Base-by-base conservation (phyloP, 2,888 invertebrate species). In the Meiosimyza decipiens region DNA sequence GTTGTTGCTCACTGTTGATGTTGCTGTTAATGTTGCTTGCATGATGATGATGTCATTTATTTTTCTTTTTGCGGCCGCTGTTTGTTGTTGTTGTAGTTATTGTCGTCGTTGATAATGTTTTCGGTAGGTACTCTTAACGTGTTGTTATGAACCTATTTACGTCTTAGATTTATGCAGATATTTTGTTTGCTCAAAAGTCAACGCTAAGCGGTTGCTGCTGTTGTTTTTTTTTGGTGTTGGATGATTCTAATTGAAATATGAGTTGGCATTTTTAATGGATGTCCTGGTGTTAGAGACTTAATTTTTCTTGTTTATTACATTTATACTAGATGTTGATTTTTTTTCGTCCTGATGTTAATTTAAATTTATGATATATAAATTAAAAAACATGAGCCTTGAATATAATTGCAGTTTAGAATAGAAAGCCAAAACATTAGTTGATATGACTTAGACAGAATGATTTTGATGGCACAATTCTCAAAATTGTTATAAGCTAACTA, bases 171-270 rank as follows among this genome's bases (percentile, higher is more conserved):
- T 50, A 64, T 64, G 64, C 50, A 16, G 11, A 50, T 64, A 51
- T 64, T 64, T 64, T 64, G 64, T 49, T 64, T 64, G 64, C 18
- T 64, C 50, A 64, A 64, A 64, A 64, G 49, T 64, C 64, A 49
- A 13, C 13, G 12, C 33, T 28, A 33, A 7, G 6, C 15, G 62
- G 47, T 16, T 67, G 57, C 12, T 40, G 22, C 5, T 67, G 12
- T 47, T 40, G 67, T 57, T 18, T n/a, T 13, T 6, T 13, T 54
- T 6, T 54, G 4, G 4, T 62, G 16, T 6, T 47, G 6, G 9
- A 57, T 57, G 57, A 16, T 57, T 57, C 18, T 57, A 40, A 16
- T 16, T 62, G 62, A 40, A 40, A 40, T 40, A 16, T 16, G 54
- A 16, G 54, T 12, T 22, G 49, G 28, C 11, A n/a, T 15, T 47